Conservation (phyloP, 2,888 invertebrate genomes). For the Rhamnusium bicolor region DNA sequence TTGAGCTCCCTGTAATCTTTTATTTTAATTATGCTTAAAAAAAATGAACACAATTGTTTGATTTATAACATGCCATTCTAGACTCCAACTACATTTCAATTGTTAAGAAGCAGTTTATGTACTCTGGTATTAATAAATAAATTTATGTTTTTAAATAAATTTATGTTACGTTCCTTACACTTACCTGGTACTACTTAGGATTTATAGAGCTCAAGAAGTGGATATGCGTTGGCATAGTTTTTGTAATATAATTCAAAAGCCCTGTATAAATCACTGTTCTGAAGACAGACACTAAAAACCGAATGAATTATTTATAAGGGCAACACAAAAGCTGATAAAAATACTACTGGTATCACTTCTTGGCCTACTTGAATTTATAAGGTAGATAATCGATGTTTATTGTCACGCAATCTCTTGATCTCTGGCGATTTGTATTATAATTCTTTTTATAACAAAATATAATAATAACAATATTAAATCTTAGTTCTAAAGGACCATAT, state of each 20-base stretch:
- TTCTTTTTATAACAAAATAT: too few species aligned
- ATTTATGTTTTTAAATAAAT: too few species aligned
- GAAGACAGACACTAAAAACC: constrained; percentile 17
- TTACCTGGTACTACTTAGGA: neutral
- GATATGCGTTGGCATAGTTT: neutral
- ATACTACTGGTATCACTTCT: constrained; percentile 2
- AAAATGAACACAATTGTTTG: too few species aligned
- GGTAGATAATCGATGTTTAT: neutral
- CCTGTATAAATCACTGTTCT: constrained; percentile 16
- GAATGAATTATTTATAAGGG: constrained; percentile 27
- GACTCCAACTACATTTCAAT: too few species aligned
- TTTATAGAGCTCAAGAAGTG: constrained; percentile 1
- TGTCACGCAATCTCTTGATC: constrained; percentile 4
- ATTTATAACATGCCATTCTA: too few species aligned
- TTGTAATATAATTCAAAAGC: constrained; percentile 11
- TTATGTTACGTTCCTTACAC: too few species aligned
- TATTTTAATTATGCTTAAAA: too few species aligned
- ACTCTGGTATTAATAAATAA: too few species aligned
- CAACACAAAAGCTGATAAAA: constrained; percentile 1
- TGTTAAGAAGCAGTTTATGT: too few species aligned
- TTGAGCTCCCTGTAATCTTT: too few species aligned
- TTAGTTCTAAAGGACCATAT: too few species aligned
- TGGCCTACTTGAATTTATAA: constrained; percentile 12
- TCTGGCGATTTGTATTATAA: neutral
- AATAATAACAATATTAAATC: too few species aligned